Conservation (phyloP, 2,888 invertebrate species). For the Merodon equestris region DNA sequence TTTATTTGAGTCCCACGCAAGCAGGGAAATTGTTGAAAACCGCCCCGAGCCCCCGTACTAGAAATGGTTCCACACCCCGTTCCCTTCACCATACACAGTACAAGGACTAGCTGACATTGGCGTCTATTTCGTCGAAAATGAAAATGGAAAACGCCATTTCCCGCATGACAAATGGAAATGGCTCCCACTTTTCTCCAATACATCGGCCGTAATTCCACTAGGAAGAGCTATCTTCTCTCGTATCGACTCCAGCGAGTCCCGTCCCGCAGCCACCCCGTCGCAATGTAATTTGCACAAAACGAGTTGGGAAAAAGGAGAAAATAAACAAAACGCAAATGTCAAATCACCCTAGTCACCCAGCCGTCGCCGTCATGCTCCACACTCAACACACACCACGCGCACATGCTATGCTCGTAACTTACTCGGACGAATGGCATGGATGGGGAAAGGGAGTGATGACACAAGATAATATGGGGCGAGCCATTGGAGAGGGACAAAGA, state of each 20-base stretch:
- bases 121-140: too few species aligned
- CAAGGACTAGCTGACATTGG: too few species aligned
- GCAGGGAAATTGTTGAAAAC: too few species aligned
- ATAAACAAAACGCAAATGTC: conserved; percentile 49
- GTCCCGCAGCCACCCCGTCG: neutral
- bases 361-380: neutral
- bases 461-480: too few species aligned
- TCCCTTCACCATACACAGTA: too few species aligned
- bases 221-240: conserved; percentile 43
- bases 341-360: conserved; percentile 14
- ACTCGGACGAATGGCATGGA: too few species aligned
- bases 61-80: too few species aligned
- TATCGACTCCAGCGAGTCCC: conserved; percentile 25
- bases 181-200: conserved; percentile 28
- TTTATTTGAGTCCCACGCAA: too few species aligned
- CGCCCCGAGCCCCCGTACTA: too few species aligned
- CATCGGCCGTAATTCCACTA: conserved; percentile 23
- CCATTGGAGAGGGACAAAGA: too few species aligned
- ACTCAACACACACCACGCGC: conserved; percentile 5
- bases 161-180: conserved; percentile 19
- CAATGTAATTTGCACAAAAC: neutral
- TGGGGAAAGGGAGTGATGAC: too few species aligned
- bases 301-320: conserved; percentile 4
- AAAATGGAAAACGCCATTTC: conserved; percentile 39
- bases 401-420: conserved; percentile 26